Evolutionary conservation across 2,113 vertebrate species (phyloP), one percentile per base, ranked within the genome.

Genomic region (Pseudorectes ferrugineus): DNA sequence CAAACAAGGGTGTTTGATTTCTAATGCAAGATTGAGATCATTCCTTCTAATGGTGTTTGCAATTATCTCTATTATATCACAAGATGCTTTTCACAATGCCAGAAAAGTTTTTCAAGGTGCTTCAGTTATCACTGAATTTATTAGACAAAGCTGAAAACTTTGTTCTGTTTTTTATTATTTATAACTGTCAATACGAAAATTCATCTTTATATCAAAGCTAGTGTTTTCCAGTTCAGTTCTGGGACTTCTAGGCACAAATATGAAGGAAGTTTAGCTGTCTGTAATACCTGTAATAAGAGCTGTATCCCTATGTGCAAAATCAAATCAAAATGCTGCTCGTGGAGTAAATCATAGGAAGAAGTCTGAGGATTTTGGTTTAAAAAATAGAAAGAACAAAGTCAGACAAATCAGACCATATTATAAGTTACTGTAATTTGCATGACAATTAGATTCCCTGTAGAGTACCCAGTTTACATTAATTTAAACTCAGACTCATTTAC

Each of bases 1-100:
- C 59, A 87, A 94, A 93, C 10, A 92, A 70, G 36, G 10, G 24
- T 77, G 26, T 70, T 58, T 80, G 33, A 77, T 70, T 96, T 54
- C 51, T 90, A 46, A 86, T 62, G 46, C 48, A 86, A 91, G 55
- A 95, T 75, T 93, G 36, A 63, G 36, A 52, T 57, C 3, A 33
- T 94, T 95, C 77, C n/a, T 83, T 66, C 59, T 95, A 82, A 57
- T 61, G 65, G 26, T 81, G 62, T 85, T 85, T 84, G 86, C 43
- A 85, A 3, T 89, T 93, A 67, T 88, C 57, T 78, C 54, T 71
- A 9, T 58, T 78, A 12, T 36, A 57, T 73, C 23, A 5, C 49
- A 79, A 59, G 61, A 40, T 85, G 23, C 72, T 91, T 92, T 89
- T 72, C 59, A 51, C 6, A 77, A 35, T 25, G 10, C 57, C 71